These are phyloP conservation scores for Parotia lawesii DNA, from an alignment of 2,113 vertebrate species.

Conservation along the genomic window DNA sequence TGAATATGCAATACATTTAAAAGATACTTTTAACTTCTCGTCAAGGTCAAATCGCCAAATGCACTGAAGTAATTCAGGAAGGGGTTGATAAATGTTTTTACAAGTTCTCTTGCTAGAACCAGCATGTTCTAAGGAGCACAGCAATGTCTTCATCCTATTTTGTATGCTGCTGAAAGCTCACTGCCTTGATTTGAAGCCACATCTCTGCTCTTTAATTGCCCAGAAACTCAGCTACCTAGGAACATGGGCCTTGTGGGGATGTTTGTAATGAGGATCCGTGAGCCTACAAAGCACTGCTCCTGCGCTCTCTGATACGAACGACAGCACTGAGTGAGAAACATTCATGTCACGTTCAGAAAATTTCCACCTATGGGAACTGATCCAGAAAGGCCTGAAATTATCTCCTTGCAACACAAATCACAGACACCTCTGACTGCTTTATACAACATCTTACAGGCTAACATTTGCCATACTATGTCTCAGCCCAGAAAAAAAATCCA, in stretches of 20 bases:
- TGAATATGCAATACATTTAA: neutral
- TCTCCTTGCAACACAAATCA: neutral
- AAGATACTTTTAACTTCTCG: neutral
- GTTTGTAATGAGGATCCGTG: neutral
- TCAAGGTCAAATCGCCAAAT: neutral
- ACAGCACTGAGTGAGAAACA: neutral
- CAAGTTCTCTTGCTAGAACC: neutral
- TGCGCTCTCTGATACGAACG: fast-evolving
- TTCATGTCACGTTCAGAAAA: neutral
- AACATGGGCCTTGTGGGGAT: fast-evolving
- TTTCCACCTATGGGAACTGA: fast-evolving
- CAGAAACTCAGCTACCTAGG: neutral
- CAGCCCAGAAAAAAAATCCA: neutral
- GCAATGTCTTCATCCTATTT: neutral
- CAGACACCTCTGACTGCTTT: neutral
- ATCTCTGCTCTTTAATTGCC: neutral
- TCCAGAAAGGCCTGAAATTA: neutral
- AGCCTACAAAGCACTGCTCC: neutral
- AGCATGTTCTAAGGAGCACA: neutral
- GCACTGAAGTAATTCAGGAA: neutral
- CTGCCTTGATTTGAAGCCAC: neutral
- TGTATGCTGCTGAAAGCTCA: neutral
- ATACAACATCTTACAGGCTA: neutral
- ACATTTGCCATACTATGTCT: neutral
- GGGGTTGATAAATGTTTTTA: neutral